Evolutionary conservation across 2,888 invertebrate species (phyloP).

Genomic region (Athetis lepigone): DNA sequence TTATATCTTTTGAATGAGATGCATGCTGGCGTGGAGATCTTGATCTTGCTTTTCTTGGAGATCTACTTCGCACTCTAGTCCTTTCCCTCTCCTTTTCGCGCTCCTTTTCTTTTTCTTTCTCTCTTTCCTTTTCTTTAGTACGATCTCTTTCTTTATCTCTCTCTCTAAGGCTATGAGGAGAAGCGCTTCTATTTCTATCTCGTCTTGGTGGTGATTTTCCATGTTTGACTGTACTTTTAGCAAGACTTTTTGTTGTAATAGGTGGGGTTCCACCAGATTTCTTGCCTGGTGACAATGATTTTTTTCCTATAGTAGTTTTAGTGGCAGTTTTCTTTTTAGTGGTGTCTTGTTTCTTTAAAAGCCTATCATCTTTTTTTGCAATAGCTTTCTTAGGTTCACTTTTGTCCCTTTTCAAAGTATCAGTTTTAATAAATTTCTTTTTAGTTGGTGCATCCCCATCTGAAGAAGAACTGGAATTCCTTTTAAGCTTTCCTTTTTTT

Average conservation of each 20-base stretch:
- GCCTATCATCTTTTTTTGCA: conserved; percentile 84
- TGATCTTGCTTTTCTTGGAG: conserved; percentile 86
- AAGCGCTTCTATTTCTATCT: conserved; percentile 84
- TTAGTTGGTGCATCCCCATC: conserved; percentile 91
- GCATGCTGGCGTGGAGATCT: conserved; percentile 85
- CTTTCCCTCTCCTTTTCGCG: conserved; percentile 90
- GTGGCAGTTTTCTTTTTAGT: conserved; percentile 80
- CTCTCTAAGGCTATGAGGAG: conserved; percentile 83
- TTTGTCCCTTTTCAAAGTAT: conserved; percentile 83
- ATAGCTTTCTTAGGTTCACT: conserved; percentile 84
- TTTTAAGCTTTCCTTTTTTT: conserved; percentile 89
- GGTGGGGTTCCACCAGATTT: conserved; percentile 89
- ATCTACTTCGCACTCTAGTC: conserved; percentile 86
- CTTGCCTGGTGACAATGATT: conserved; percentile 87
- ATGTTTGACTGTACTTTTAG: conserved; percentile 82
- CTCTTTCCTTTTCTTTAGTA: conserved; percentile 82
- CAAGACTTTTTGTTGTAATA: conserved; percentile 83
- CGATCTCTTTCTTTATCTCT: conserved; percentile 88
- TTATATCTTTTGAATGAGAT: conserved; percentile 78
- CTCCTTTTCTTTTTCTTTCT: conserved; percentile 86
- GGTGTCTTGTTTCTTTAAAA: conserved; percentile 81
- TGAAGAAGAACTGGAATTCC: conserved; percentile 92
- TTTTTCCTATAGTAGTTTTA: conserved; percentile 83
- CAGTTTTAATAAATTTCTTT: conserved; percentile 89
- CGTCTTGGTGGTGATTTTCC: conserved; percentile 86